Base-by-base conservation (phyloP, 2,797 vertebrate genomes). In the Cheirogaleus major region DNA sequence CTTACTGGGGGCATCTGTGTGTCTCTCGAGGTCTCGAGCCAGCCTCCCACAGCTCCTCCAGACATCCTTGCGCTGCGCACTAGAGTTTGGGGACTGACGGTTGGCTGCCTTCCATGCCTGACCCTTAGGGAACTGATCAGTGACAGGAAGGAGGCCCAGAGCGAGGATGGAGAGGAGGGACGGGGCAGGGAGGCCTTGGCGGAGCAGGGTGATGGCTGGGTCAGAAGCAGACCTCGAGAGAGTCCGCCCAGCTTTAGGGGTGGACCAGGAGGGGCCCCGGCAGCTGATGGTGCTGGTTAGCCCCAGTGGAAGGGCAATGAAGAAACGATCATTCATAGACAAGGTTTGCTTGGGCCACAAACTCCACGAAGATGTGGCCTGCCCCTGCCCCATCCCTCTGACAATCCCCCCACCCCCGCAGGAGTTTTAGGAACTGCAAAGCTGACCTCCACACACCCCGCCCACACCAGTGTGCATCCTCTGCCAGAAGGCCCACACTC, bases 271-370 rank as follows among this genome's bases (percentile, higher is more conserved):
- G 14, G 10, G 43, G 30, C 23, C 59, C 48, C 22, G 7, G 59
- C 6, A 4, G 50, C 59, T 23, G 48, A 17, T 25, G 32, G 50
- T 35, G 30, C 59, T 15, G 4, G 27, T 1, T 2, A 32, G 18
- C 23, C 10, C 65, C 3, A 32, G 43, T 0, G 2, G 76, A 0
- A n/a, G 48, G 75, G 45, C 13, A 18, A 35, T 0, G 41, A 20
- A 38, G n/a, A 2, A 1, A 7, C 9, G 0, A 5, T 13, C 13
- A 8, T 35, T 13, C 4, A 3, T 0, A 18, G 67, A n/a, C 3
- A 2, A 25, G 17, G 55, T 32, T 5, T 14, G n/a, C 18, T 48
- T 9, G 30, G 57, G 41, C 43, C 1, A 12, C 2, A 72, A 84
- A 5, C 25, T 79, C 0, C 0, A 32, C 5, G 12, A 45, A 57